Conservation (phyloP, 2,113 vertebrate species). For the Elgaria multicarinata region DNA sequence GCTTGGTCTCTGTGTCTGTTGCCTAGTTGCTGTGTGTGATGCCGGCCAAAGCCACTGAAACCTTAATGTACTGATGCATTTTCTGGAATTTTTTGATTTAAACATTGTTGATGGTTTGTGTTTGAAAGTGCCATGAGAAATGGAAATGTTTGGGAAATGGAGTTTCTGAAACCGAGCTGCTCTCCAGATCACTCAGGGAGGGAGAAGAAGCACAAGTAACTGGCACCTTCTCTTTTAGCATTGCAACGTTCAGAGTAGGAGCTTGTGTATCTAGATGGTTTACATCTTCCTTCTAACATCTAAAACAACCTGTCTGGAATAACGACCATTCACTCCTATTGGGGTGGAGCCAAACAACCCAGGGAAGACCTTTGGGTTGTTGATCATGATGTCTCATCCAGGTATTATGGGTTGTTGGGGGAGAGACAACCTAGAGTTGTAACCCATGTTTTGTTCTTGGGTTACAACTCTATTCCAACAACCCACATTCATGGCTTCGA, state of each 20-base stretch:
- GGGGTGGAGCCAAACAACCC: too few relatives aligned
- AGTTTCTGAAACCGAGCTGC: constrained; percentile 18
- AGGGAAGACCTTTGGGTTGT: too few relatives aligned
- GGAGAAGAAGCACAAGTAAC: background rate
- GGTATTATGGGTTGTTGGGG: too few relatives aligned
- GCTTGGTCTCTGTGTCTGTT: constrained; percentile 26
- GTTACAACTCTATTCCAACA: too few relatives aligned
- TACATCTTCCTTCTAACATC: background rate
- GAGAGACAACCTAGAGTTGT: too few relatives aligned
- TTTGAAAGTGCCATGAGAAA: constrained; percentile 56
- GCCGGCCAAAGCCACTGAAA: constrained; percentile 35
- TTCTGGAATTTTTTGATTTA: constrained; percentile 63
- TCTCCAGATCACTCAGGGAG: constrained; percentile 59
- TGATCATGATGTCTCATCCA: too few relatives aligned
- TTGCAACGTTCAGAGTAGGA: background rate
- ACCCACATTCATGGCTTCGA: too few relatives aligned
- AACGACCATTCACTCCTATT: background rate
- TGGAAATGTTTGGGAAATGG: constrained; percentile 50
- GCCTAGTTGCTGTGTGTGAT: constrained; percentile 51
- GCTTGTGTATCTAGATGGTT: background rate
- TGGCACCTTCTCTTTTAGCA: background rate
- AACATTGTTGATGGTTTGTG: constrained; percentile 60
- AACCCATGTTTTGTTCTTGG: too few relatives aligned
- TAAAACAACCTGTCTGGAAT: background rate
- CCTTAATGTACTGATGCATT: constrained; percentile 47